phyloP scores from a whole-genome alignment of 2,888 invertebrate genomes.

The Sepioteuthis lessoniana region DNA sequence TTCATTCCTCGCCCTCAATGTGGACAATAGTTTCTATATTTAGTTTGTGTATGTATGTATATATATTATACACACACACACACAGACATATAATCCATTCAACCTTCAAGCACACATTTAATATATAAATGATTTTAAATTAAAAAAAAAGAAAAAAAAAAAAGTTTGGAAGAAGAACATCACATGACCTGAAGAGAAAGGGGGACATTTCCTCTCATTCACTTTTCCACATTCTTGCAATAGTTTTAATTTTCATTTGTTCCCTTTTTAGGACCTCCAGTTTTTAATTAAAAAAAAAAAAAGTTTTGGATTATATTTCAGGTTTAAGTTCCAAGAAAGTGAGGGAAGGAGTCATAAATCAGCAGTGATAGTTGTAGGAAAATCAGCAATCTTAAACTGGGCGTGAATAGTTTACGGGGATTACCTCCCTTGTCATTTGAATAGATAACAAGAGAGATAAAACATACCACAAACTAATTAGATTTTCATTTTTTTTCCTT shows the following conservation, averaged over 20 bases:
- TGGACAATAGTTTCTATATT: not conserved
- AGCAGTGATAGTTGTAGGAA: not conserved
- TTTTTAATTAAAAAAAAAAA: not conserved
- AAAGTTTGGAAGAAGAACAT: not conserved
- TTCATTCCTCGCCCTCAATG: not conserved
- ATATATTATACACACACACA: no score
- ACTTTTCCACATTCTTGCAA: not conserved
- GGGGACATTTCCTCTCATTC: not conserved
- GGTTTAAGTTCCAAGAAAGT: not conserved
- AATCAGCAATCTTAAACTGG: not conserved
- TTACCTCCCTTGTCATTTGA: not conserved
- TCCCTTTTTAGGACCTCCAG: not conserved
- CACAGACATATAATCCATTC: not conserved
- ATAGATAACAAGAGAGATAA: no score
- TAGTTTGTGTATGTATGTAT: not conserved
- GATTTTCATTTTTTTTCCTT: no score
- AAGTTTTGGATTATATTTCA: not conserved
- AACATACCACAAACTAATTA: no score
- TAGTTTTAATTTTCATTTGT: not conserved
- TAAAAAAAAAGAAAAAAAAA: not conserved
- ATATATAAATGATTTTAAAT: slow-evolving; percentile 16
- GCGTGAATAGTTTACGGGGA: not conserved
- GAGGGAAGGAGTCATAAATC: not conserved
- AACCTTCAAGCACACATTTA: not conserved
- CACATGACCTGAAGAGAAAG: not conserved